A percentile compares a stretch with the other conserved stretches of the same genome.
Evolutionary conservation across 2,888 invertebrate genomes (phyloP).

Genomic region (Agriopis aurantiaria): DNA sequence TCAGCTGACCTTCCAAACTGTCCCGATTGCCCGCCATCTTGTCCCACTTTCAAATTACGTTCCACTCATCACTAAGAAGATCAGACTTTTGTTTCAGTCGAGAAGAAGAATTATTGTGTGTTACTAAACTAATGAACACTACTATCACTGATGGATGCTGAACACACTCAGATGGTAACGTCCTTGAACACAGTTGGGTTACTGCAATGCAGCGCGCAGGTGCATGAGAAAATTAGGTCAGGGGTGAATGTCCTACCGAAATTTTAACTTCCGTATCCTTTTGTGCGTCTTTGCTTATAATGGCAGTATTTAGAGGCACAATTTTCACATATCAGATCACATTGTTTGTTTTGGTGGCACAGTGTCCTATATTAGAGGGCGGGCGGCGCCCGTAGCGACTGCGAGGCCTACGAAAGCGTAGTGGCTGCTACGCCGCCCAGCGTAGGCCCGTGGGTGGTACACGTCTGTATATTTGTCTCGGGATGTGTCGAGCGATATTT

Average conservation of each 20-base stretch:
- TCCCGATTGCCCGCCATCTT: conserved; percentile 76
- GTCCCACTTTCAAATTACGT: conserved; percentile 43
- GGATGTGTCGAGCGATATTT: conserved; percentile 56
- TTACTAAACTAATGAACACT: conserved; percentile 79
- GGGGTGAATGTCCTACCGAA: conserved; percentile 71
- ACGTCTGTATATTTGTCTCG: conserved; percentile 70
- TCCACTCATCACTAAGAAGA: conserved; percentile 44
- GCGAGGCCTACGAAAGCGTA: conserved; percentile 80
- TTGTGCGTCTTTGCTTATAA: conserved; percentile 41
- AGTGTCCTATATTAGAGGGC: conserved; percentile 73
- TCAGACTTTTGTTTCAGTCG: conserved; percentile 54
- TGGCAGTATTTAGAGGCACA: conserved; percentile 71
- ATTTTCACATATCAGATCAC: conserved; percentile 52
- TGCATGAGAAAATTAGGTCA: conserved; percentile 77
- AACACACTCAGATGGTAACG: conserved; percentile 52
- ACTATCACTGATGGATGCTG: conserved; percentile 67
- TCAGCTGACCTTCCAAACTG: conserved; percentile 72
- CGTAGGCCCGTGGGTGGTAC: conserved; percentile 60
- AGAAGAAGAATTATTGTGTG: conserved; percentile 52
- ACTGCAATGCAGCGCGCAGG: conserved; percentile 72
- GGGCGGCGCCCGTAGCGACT: conserved; percentile 74
- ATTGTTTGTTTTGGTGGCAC: conserved; percentile 68
- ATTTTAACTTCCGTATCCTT: conserved; percentile 31
- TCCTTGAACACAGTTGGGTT: conserved; percentile 48
- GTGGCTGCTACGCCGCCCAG: conserved; percentile 74